These are phyloP conservation scores for Solenopsis fugax DNA, from an alignment of 1,140 invertebrate species.

Conservation along the genomic window DNA sequence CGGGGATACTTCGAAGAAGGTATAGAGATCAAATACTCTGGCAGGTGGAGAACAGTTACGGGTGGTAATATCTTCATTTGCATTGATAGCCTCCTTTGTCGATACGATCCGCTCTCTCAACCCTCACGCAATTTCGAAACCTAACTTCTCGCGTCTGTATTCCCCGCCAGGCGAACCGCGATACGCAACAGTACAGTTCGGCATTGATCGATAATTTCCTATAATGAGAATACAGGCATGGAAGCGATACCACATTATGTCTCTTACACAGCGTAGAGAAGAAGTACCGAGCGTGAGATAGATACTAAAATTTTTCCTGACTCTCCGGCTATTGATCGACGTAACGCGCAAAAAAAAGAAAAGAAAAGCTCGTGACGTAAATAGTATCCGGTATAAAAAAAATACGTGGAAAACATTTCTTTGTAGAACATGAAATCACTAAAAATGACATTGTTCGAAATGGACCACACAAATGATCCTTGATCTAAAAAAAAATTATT, in stretches of 20 bases:
- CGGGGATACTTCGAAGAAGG: neutral
- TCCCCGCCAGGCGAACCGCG: neutral
- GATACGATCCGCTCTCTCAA: slow-evolving; percentile 68
- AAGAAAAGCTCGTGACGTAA: neutral
- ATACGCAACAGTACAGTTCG: neutral
- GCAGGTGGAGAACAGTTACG: slow-evolving; percentile 50
- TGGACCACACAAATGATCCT: neutral
- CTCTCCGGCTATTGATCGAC: slow-evolving; percentile 8
- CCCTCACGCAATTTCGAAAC: slow-evolving; percentile 29
- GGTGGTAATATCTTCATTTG: slow-evolving; percentile 81
- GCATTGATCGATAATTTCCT: neutral
- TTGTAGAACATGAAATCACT: neutral
- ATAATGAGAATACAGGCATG: neutral
- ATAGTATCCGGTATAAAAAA: neutral
- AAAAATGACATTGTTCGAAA: neutral
- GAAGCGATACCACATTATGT: slow-evolving; percentile 1
- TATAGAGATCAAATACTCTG: slow-evolving; percentile 55
- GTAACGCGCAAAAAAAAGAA: slow-evolving; percentile 14
- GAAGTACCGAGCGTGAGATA: slow-evolving; percentile 18
- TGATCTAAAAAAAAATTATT: neutral
- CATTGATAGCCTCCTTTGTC: slow-evolving; percentile 77
- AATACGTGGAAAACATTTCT: neutral
- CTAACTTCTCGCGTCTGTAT: slow-evolving; percentile 30
- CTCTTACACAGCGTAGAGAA: neutral
- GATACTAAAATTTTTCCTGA: slow-evolving; percentile 32